A percentile compares a stretch with the other conserved stretches of the same genome.
These are phyloP conservation scores for Trachythela sp. DNA, from an alignment of 64 coral and sea anemone species.

Conservation along the genomic window DNA sequence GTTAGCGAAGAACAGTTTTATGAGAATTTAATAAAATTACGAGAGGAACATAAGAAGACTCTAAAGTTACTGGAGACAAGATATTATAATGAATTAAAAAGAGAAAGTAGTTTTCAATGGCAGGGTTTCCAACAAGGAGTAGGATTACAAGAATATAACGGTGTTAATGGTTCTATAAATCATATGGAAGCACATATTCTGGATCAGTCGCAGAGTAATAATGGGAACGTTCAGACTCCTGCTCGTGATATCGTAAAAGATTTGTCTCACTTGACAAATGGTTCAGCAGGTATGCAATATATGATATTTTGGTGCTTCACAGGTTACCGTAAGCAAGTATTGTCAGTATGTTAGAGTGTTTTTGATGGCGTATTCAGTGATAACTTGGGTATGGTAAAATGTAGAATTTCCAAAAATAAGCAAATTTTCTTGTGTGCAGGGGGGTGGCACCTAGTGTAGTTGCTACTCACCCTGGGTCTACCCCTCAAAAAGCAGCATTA, in stretches of 20 bases:
- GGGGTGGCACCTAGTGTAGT: too few relatives aligned
- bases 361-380: too few relatives aligned
- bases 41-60: constrained; percentile 86
- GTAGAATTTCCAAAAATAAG: too few relatives aligned
- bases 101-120: constrained; percentile 22
- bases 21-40: constrained; percentile 70
- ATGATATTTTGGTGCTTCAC: too few relatives aligned
- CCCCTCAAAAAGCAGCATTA: too few relatives aligned
- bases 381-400: too few relatives aligned
- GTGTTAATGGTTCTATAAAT: neutral
- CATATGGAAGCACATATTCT: neutral
- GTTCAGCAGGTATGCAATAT: too few relatives aligned
- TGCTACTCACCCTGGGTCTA: too few relatives aligned
- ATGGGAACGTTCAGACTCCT: neutral
- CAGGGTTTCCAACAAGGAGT: neutral
- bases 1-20: constrained; percentile 88
- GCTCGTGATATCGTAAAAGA: constrained; percentile 50
- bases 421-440: too few relatives aligned
- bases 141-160: neutral
- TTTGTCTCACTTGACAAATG: constrained; percentile 28
- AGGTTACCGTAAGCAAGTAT: too few relatives aligned
- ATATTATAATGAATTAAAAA: constrained; percentile 80
- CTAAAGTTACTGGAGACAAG: constrained; percentile 76
- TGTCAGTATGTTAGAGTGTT: too few relatives aligned
- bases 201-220: neutral